Base-by-base conservation (phyloP, 2,797 vertebrate species). In the Phoxinus dragarum region DNA sequence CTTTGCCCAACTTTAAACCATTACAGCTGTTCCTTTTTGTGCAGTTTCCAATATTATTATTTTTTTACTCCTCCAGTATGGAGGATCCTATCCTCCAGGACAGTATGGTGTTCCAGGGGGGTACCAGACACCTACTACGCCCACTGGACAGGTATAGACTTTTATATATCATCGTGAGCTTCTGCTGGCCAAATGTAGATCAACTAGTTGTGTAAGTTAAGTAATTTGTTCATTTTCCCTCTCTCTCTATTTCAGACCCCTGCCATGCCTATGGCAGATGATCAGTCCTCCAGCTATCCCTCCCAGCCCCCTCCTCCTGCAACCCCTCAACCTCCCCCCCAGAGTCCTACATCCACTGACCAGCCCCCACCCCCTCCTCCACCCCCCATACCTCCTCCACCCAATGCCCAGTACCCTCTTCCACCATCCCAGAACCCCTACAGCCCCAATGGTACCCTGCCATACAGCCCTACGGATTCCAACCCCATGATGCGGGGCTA, bases 201-300 rank as follows among this genome's bases (percentile, higher is more conserved):
- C 16, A 69, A 3, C 5, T 66, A 21, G 9, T 68, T 56, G n/a
- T 17, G 12, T 7, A 56, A 36, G 5, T 54, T 5, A 23, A 47
- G 27, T 34, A 31, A 21, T 67, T 38, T 4, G 27, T 9, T 71
- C 1, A 27, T 42, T 72, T 5, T 16, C 17, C 12, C 44, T 84
- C 38, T 44, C 21, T 81, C 56, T 59, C 27, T 88, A 9, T 72
- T 80, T 92, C 23, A 94, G 95, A 92, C 94, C 92, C 87, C 94
- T 86, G 78, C 93, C 44, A 94, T 96, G 91, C 90, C 97, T 92
- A 92, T 96, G 94, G 86, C 95, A 93, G 91, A 96, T 92, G 95
- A 94, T 81, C 94, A 95, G 88, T 88, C 94, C 16, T 84, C 94
- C 88, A 87, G 47, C 87, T 96, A 96, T 86, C 74, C 93, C 3